A percentile compares a stretch with the other conserved stretches of the same genome.
Evolutionary conservation across 2,113 vertebrate species (phyloP).

Genomic region (Hippocampus mohnikei): DNA sequence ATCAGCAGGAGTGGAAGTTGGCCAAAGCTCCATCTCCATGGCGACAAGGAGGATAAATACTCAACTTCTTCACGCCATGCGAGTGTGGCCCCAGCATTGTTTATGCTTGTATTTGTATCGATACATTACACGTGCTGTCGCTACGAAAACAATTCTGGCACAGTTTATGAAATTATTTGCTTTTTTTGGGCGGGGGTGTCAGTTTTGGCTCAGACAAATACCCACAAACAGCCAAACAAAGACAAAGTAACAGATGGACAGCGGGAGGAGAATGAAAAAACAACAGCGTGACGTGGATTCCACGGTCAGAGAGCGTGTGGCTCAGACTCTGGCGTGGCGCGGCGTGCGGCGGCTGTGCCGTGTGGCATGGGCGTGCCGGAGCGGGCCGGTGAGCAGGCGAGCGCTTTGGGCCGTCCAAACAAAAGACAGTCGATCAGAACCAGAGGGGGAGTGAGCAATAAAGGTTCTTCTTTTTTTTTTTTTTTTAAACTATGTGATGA

Average conservation of each 20-base stretch:
- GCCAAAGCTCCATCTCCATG: slow-evolving; percentile 21
- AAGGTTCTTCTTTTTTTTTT: not conserved
- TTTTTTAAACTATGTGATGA: slow-evolving; percentile 2
- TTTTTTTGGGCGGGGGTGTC: not conserved
- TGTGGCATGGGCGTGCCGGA: slow-evolving; percentile 23
- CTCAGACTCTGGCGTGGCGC: slow-evolving; percentile 4
- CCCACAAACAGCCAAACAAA: slow-evolving; percentile 48
- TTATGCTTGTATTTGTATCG: not conserved
- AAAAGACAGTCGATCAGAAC: slow-evolving; percentile 9
- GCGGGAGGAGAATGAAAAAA: slow-evolving; percentile 24
- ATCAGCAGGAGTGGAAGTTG: not conserved
- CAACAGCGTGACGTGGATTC: slow-evolving; percentile 24
- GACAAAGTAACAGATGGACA: slow-evolving; percentile 46
- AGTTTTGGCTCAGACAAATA: slow-evolving; percentile 27
- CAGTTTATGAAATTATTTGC: not conserved
- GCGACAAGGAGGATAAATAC: slow-evolving; percentile 31
- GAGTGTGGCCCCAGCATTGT: not conserved
- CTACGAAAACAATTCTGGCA: not conserved
- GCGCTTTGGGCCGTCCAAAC: slow-evolving; percentile 31
- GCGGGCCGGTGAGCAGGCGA: slow-evolving; percentile 37
- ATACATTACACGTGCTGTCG: not conserved
- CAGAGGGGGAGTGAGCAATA: slow-evolving; percentile 3
- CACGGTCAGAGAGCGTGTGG: not conserved
- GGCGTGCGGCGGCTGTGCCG: not conserved
- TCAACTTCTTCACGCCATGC: slow-evolving; percentile 29